Percentiles rank a stretch among this genome's conserved stretches.
phyloP scores from a whole-genome alignment of 2,888 invertebrate genomes.

The Cyclophora albipunctata region DNA sequence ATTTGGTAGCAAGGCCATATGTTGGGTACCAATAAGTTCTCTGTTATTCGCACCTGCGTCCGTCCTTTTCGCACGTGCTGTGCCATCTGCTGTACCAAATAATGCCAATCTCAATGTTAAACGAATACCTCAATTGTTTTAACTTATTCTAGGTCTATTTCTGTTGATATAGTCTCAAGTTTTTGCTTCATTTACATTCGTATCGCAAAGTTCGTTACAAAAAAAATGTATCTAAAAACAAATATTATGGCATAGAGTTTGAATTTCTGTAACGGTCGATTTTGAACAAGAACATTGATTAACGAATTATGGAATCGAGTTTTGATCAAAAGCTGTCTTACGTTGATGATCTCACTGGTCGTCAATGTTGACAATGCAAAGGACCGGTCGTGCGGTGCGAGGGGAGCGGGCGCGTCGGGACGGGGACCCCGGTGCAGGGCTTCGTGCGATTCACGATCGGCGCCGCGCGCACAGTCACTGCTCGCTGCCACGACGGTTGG shows the following conservation, averaged over 20 bases:
- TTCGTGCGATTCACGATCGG: conserved; percentile 62
- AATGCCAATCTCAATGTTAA: too few species aligned
- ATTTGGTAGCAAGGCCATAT: conserved; percentile 39
- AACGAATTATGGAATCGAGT: conserved; percentile 37
- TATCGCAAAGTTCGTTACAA: too few species aligned
- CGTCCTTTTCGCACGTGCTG: conserved; percentile 63
- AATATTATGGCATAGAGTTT: neutral
- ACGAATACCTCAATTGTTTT: neutral
- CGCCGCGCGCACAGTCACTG: conserved; percentile 43
- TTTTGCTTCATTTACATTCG: too few species aligned
- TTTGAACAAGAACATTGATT: conserved; percentile 5
- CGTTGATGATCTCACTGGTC: conserved; percentile 69
- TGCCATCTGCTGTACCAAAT: conserved; percentile 16
- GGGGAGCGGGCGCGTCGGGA: conserved; percentile 41
- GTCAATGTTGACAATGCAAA: conserved; percentile 73
- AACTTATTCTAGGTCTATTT: too few species aligned
- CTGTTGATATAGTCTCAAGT: too few species aligned
- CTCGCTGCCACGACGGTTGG: conserved; percentile 63
- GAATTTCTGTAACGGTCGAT: neutral
- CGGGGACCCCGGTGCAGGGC: conserved; percentile 56
- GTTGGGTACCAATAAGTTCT: conserved; percentile 45
- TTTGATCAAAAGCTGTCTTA: conserved; percentile 47
- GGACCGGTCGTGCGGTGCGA: conserved; percentile 60
- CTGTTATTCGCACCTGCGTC: conserved; percentile 61
- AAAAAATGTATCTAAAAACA: too few species aligned